Evolutionary conservation across 1,140 invertebrate species (phyloP), one percentile per base, ranked within the genome.

Genomic region (Ceratina calcarata): DNA sequence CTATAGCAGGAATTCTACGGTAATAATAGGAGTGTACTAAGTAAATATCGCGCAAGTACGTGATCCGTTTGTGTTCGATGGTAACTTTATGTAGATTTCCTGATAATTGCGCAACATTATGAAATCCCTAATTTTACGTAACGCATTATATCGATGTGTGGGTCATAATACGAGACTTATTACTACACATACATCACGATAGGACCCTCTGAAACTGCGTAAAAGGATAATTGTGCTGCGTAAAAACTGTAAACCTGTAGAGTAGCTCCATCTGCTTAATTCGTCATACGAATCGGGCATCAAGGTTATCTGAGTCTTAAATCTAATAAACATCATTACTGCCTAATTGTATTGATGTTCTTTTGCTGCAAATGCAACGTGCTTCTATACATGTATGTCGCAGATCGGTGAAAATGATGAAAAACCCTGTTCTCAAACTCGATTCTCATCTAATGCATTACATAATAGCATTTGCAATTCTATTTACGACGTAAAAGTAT

Each of bases 301-400:
- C 78, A 85, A 84, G 83, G 83, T 58, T 57, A 62, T 68, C 20
- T 15, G 51, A 45, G 20, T 69, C 51, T 55, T 49, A 62, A 73
- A 80, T 83, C 62, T 55, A 85, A 76, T 85, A 83, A 83, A 55
- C 45, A 62, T 74, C 58, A 61, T 83, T 85, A 67, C 49, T 80
- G 75, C 27, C 51, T 80, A 77, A 85, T 85, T 81, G 53, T 37
- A 81, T 84, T 32, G 64, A 73, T 62, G 45, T 60, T 76, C 57
- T 3, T n/a, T 16, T 62, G 55, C 60, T 49, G 73, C 7, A 45
- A 45, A 62, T 45, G 10, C 16, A 65, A 13, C 64, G 58, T 49
- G 24, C 4, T 27, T 4, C 20, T 64, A 67, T 20, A 64, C 20
- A n/a, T n/a, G n/a, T 32, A 2, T 16, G 18, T 55, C 20, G 20